Base-by-base conservation (phyloP, 2,113 vertebrate genomes). In the Phodopus roborovskii region DNA sequence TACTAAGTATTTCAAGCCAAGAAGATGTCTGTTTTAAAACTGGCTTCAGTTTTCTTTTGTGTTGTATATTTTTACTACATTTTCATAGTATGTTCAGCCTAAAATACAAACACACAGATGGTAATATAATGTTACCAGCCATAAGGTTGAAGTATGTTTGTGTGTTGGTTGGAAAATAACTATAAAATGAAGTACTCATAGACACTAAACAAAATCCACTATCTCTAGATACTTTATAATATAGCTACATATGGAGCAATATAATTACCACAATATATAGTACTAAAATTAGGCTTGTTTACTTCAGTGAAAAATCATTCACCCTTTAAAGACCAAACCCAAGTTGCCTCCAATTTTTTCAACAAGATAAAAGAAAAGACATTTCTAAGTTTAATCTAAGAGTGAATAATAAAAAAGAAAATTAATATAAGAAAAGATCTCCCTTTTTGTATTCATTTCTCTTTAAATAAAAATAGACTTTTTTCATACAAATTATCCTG, bases 41-140 rank as follows among this genome's bases (percentile, higher is more conserved):
- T 96, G 92, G 90, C 79, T 96, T 91, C n/a, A 92, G 30, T 90
- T 97, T 97, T 97, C 64, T 90, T 90, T 96, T 94, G 68, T 96
- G 93, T 74, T 97, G 68, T 96, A 84, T 96, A 97, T 95, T 97
- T 97, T 97, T 97, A 89, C 93, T 93, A 90, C 87, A 77, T 96
- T 97, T 97, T 96, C 95, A 93, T 96, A 88, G 60, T 90, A 95
- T 66, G 77, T 94, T 97, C 97, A 95, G 58, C 88, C 90, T 97
- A 96, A 93, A 97, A 95, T 97, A 97, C 92, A 98, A 95, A 97
- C 90, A 97, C 88, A 97, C 97, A 97, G 94, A 98, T 97, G 97
- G 97, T 70, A 79, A 93, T 85, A 96, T 92, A 95, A 28, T 78
- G 90, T 94, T 97, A 86, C 36, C 92, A 96, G 94, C 85, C 97